A percentile compares a stretch with the other conserved stretches of the same genome.
Evolutionary conservation across 2,113 vertebrate genomes (phyloP).

Genomic region (Bubo blakistoni): DNA sequence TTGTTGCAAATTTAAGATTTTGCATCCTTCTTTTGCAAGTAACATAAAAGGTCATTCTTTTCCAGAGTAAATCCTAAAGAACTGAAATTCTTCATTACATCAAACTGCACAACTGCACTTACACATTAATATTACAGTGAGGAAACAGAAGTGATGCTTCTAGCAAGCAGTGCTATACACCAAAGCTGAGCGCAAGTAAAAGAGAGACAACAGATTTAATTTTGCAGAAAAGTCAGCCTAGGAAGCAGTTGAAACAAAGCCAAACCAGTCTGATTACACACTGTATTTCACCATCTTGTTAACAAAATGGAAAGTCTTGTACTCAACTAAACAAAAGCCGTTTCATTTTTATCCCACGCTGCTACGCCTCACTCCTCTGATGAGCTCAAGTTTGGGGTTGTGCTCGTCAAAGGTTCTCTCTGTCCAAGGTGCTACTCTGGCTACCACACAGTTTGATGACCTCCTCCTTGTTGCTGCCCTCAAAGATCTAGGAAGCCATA

Average conservation of each 20-base stretch:
- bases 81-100: neutral
- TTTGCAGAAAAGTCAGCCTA: neutral
- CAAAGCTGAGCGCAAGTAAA: neutral
- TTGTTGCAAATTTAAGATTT: neutral
- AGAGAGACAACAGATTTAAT: neutral
- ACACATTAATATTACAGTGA: neutral
- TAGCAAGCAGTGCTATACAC: neutral
- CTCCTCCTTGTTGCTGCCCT: neutral
- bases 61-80: neutral
- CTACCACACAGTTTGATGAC: neutral
- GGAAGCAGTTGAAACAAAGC: conserved; percentile 2
- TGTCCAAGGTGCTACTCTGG: conserved; percentile 21
- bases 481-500: neutral
- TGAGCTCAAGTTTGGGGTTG: neutral
- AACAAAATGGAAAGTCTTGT: neutral
- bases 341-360: neutral
- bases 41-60: neutral
- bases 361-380: neutral
- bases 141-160: neutral
- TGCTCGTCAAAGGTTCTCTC: neutral
- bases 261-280: conserved; percentile 9
- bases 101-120: neutral
- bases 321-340: neutral
- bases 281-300: neutral
- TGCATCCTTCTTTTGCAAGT: neutral